A percentile compares a stretch with the other conserved stretches of the same genome.
Conservation (phyloP, 2,797 vertebrate species). For the Borostomias antarcticus region DNA sequence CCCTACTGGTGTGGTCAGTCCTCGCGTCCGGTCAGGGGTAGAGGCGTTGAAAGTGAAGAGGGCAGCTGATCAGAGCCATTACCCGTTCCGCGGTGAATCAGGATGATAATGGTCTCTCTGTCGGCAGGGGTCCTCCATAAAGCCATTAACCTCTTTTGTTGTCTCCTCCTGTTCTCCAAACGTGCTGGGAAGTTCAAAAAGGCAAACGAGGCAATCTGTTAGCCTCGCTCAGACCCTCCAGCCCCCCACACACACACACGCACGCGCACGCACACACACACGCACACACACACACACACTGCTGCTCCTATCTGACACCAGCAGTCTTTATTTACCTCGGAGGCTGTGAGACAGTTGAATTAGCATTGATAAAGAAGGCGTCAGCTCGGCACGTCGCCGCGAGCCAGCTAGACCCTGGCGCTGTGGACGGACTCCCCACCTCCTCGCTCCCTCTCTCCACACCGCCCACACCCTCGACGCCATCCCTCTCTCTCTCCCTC, state of each 20-base stretch:
- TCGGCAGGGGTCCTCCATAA: conserved; percentile 91
- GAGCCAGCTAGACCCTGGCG: conserved; percentile 56
- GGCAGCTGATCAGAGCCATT: conserved; percentile 91
- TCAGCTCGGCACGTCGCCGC: conserved; percentile 57
- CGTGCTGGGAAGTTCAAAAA: conserved; percentile 88
- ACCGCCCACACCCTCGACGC: conserved; percentile 37
- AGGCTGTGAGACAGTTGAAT: conserved; percentile 76
- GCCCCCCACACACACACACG: conserved; percentile 66
- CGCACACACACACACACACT: conserved; percentile 54
- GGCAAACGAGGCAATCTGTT: conserved; percentile 85
- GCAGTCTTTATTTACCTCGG: conserved; percentile 77
- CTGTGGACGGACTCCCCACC: conserved; percentile 45
- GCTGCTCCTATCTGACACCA: conserved; percentile 63
- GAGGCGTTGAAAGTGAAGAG: conserved; percentile 60
- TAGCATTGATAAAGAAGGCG: conserved; percentile 77
- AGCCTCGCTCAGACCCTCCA: conserved; percentile 73
- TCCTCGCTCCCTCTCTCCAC: conserved; percentile 41
- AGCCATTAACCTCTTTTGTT: conserved; percentile 99
- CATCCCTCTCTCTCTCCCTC: conserved; percentile 41
- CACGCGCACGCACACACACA: conserved; percentile 54
- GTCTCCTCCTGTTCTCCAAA: conserved; percentile 82
- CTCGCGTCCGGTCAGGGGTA: conserved; percentile 34
- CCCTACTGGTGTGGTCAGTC: conserved; percentile 38
- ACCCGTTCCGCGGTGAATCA: conserved; percentile 87
- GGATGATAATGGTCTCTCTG: conserved; percentile 92